Evolutionary conservation across 2,797 vertebrate genomes (phyloP).

Genomic region (Hippopotamyrus pictus): DNA sequence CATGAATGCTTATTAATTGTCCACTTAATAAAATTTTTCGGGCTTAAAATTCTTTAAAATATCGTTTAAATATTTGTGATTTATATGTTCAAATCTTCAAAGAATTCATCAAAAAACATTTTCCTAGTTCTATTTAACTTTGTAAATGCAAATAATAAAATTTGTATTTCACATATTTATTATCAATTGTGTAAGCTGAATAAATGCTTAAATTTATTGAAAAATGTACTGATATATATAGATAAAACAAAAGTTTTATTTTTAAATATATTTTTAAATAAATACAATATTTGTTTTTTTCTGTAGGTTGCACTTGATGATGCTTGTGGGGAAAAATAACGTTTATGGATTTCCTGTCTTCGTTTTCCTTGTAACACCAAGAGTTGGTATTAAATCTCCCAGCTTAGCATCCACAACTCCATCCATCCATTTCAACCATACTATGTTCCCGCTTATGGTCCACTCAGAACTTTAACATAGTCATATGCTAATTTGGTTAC

Average conservation of each 20-base stretch:
- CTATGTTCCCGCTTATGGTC: background rate
- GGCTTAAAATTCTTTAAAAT: background rate
- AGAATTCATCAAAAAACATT: background rate
- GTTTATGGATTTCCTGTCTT: background rate
- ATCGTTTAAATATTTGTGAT: background rate
- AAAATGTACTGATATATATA: background rate
- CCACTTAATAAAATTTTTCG: background rate
- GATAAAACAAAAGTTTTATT: background rate
- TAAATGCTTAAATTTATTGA: background rate
- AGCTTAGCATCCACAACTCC: background rate
- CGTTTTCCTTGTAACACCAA: background rate
- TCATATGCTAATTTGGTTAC: background rate
- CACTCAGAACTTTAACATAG: background rate
- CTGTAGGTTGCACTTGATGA: background rate
- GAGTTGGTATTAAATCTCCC: background rate
- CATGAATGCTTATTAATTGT: background rate
- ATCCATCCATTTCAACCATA: background rate
- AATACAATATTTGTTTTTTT: background rate
- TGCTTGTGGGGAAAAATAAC: background rate
- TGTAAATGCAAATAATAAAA: background rate
- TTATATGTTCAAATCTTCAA: background rate
- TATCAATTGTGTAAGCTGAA: background rate
- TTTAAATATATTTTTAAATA: background rate
- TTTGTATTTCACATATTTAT: background rate
- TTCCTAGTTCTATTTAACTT: background rate